A percentile compares a stretch with the other conserved stretches of the same genome.
Conservation (phyloP, 2,797 vertebrate species). For the Hoplostethus atlanticus region DNA sequence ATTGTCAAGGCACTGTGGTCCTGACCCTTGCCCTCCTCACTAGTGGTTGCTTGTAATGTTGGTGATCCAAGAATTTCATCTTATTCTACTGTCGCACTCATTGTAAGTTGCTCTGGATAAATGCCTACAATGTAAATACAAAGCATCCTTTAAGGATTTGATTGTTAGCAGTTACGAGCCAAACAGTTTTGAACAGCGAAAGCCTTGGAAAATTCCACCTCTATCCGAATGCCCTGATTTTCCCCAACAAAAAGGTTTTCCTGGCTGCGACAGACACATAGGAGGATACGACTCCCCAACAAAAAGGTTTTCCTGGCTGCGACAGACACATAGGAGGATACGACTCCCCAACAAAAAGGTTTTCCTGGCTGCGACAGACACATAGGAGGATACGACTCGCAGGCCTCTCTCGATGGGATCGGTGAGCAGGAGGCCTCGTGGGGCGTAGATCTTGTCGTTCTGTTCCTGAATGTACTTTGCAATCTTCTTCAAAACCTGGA, state of each 20-base stretch:
- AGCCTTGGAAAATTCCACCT: neutral
- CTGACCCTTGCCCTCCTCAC: no score
- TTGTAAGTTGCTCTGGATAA: no score
- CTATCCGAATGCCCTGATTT: neutral
- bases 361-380: neutral
- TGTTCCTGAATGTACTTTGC: slow-evolving; percentile 97
- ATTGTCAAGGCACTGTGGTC: no score
- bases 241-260: neutral
- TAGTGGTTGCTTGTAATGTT: no score
- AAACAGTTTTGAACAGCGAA: neutral
- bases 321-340: slow-evolving; percentile 85
- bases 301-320: neutral
- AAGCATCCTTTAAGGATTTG: neutral
- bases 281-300: slow-evolving; percentile 98
- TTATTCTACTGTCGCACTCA: no score
- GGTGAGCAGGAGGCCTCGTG: slow-evolving; percentile 95
- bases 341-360: slow-evolving; percentile 88
- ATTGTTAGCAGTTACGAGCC: neutral
- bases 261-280: neutral
- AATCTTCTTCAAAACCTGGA: slow-evolving; percentile 96
- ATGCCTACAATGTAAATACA: neutral
- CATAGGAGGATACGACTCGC: slow-evolving; percentile 92
- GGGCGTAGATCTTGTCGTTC: slow-evolving; percentile 97
- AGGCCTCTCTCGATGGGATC: slow-evolving; percentile 97
- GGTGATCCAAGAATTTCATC: no score